A percentile compares a stretch with the other conserved stretches of the same genome.
These are phyloP conservation scores for Heterotilapia buettikoferi DNA, from an alignment of 2,113 vertebrate genomes.

Conservation along the genomic window DNA sequence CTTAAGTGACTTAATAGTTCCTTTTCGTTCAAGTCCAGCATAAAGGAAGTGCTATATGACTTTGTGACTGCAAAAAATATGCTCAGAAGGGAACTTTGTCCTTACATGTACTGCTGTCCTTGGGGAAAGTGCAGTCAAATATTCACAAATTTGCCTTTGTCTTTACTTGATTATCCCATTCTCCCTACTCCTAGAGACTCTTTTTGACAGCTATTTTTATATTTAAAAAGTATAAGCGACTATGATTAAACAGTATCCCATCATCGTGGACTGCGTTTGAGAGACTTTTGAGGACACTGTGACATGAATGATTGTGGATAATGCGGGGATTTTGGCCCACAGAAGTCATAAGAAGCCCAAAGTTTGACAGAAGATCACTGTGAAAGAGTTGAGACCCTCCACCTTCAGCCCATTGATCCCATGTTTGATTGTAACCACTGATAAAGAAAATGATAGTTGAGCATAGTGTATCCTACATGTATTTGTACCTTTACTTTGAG, in stretches of 20 bases:
- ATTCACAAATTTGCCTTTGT: background rate
- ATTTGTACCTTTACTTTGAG: background rate
- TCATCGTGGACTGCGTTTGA: background rate
- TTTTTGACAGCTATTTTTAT: conserved; percentile 43
- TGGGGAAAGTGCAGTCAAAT: background rate
- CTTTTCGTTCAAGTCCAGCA: background rate
- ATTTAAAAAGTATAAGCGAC: conserved; percentile 27
- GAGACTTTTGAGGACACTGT: conserved; percentile 30
- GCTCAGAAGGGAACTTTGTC: background rate
- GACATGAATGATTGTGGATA: conserved; percentile 37
- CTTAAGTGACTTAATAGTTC: background rate
- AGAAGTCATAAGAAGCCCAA: background rate
- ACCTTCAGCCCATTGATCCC: background rate
- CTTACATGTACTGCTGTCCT: background rate
- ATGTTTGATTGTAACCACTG: background rate
- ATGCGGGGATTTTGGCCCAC: background rate
- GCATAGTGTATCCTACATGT: background rate
- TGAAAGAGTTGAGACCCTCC: conserved; percentile 25
- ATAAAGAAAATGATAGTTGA: background rate
- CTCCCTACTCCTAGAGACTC: background rate
- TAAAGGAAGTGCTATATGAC: background rate
- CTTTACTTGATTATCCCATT: background rate
- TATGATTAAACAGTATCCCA: conserved; percentile 4
- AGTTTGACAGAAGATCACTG: conserved; percentile 47
- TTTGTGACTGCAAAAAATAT: background rate